phyloP scores from a whole-genome alignment of 1,140 invertebrate species.

The Microplitis mediator region DNA sequence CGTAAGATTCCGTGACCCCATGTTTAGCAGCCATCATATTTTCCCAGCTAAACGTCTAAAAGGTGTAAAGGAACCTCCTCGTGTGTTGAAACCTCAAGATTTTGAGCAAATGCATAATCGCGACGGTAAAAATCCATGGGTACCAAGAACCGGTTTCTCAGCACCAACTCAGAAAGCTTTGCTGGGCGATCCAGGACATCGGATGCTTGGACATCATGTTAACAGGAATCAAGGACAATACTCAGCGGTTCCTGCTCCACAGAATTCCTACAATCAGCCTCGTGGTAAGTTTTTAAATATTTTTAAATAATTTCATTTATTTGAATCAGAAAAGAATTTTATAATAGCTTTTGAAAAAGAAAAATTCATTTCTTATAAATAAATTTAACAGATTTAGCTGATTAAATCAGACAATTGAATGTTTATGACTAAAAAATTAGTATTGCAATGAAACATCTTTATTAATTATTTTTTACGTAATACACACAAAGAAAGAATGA shows the following conservation, averaged over 20 bases:
- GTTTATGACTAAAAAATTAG: too few relatives aligned
- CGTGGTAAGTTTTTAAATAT: slow-evolving; percentile 41
- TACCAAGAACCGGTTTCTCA: slow-evolving; percentile 76
- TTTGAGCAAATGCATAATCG: slow-evolving; percentile 69
- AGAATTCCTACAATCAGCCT: slow-evolving; percentile 34
- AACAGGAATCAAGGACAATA: slow-evolving; percentile 42
- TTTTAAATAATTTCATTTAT: too few relatives aligned
- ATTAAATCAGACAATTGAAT: too few relatives aligned
- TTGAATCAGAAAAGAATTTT: too few relatives aligned
- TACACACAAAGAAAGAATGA: too few relatives aligned
- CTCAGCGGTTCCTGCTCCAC: slow-evolving; percentile 49
- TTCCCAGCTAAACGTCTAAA: slow-evolving; percentile 79
- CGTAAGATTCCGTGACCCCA: slow-evolving; percentile 80
- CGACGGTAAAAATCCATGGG: slow-evolving; percentile 67
- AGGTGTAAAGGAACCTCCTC: slow-evolving; percentile 72
- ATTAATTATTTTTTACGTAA: too few relatives aligned
- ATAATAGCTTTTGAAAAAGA: too few relatives aligned
- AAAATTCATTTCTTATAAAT: too few relatives aligned
- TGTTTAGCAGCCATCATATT: slow-evolving; percentile 75
- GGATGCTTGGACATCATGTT: slow-evolving; percentile 66
- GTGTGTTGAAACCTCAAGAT: slow-evolving; percentile 82
- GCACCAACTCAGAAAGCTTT: slow-evolving; percentile 67
- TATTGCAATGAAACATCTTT: too few relatives aligned
- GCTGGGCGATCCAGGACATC: slow-evolving; percentile 70
- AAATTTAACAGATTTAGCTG: too few relatives aligned